Evolutionary conservation across 2,113 vertebrate species (phyloP), one percentile per base, ranked within the genome.

Genomic region (Serinus canaria): DNA sequence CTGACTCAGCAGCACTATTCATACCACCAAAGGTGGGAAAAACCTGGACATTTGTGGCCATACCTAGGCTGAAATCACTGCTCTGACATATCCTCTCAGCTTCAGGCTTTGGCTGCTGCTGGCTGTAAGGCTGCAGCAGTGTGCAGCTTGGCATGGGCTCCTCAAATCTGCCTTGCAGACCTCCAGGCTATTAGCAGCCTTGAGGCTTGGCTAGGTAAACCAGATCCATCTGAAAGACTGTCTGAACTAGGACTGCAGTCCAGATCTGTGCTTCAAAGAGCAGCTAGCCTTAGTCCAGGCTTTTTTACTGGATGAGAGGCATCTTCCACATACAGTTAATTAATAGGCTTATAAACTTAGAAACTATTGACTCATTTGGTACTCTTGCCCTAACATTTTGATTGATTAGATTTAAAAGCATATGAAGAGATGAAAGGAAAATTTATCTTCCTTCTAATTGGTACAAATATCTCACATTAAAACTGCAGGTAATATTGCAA

Each of bases 161-260:
- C 43, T 53, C 69, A 93, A 94, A 93, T 80, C 75, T 90, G 76
- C 75, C 88, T 93, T 73, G 75, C 90, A 83, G 85, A 90, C 67
- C 85, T 85, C 17, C 37, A 49, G 70, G 63, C 78, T 90, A 58
- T 79, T 53, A 95, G 74, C 49, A 56, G 53, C 58, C 53, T 5
- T 58, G 63, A 77, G 59, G 28, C 50, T 93, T 96, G 92, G 88
- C 92, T 90, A 60, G 52, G 67, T 83, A 88, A 74, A 52, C 18
- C 33, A 67, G 59, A 67, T 59, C 50, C 8, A 1, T 81, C 55
- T 59, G 89, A 93, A 83, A 55, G 33, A 14, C 50, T 82, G 62
- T 83, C 68, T 89, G 83, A 83, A 74, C 33, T 74, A 73, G 68
- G 56, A 60, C 60, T 75, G 39, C 56, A 70, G 62, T 83, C 63